phyloP scores from a whole-genome alignment of 1,140 invertebrate species.

The Microplitis mediator region DNA sequence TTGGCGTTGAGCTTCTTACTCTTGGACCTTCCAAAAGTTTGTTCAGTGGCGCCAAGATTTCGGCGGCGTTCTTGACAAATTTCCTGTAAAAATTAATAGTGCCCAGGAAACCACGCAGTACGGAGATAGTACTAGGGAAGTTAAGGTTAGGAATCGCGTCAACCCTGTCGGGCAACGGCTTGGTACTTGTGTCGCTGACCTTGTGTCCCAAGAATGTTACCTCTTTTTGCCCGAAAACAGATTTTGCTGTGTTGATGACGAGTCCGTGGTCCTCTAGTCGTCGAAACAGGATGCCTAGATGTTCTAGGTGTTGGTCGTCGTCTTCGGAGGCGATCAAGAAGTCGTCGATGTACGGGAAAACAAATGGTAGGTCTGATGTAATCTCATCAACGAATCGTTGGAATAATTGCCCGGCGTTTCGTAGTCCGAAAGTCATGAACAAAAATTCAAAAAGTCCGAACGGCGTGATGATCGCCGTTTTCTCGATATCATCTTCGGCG shows the following conservation, averaged over 20 bases:
- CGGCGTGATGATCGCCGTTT: slow-evolving; percentile 51
- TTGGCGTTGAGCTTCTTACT: too few species aligned
- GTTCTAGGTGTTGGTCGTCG: slow-evolving; percentile 32
- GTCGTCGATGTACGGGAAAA: slow-evolving; percentile 33
- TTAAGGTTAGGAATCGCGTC: slow-evolving; percentile 10
- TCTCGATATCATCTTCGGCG: slow-evolving; percentile 55
- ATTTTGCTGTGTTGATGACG: slow-evolving; percentile 36
- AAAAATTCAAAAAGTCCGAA: slow-evolving; percentile 44
- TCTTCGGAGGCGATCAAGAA: slow-evolving; percentile 28
- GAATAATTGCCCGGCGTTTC: slow-evolving; percentile 41
- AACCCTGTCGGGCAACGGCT: slow-evolving; percentile 23
- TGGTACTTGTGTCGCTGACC: slow-evolving; percentile 9
- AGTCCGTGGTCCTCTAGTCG: slow-evolving; percentile 30
- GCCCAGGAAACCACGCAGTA: too few species aligned
- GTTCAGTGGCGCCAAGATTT: slow-evolving; percentile 24
- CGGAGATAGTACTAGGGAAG: neutral
- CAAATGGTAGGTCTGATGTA: slow-evolving; percentile 29
- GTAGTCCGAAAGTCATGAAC: slow-evolving; percentile 42
- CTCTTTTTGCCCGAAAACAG: slow-evolving; percentile 18
- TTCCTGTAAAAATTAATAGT: too few species aligned
- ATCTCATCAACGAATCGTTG: slow-evolving; percentile 55
- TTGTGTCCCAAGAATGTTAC: slow-evolving; percentile 34
- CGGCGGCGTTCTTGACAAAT: too few species aligned
- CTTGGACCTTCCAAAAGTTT: neutral
- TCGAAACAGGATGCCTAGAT: slow-evolving; percentile 28